Evolutionary conservation across 2,888 invertebrate species (phyloP).

Genomic region (Nemotelus pantherinus): DNA sequence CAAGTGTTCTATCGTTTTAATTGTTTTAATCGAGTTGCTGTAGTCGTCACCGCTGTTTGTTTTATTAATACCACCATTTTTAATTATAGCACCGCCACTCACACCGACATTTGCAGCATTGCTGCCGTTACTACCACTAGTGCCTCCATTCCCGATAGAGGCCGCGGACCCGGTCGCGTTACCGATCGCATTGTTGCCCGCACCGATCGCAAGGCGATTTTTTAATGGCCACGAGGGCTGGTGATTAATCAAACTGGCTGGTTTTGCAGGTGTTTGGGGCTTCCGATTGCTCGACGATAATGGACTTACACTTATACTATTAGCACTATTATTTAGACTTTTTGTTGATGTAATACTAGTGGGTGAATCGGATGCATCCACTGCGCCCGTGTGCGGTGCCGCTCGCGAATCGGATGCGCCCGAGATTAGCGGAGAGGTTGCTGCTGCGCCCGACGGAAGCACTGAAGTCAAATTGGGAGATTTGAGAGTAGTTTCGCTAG

Average conservation of each 20-base stretch:
- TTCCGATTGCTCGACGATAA: constrained; percentile 48
- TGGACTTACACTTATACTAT: constrained; percentile 44
- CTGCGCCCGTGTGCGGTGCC: constrained; percentile 33
- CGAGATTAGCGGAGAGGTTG: constrained; percentile 28
- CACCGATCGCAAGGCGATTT: constrained; percentile 59
- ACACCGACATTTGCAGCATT: background rate
- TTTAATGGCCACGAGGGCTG: constrained; percentile 71
- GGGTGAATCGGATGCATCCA: constrained; percentile 43
- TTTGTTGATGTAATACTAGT: constrained; percentile 38
- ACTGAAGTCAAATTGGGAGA: constrained; percentile 48
- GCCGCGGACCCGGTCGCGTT: constrained; percentile 13
- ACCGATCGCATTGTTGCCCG: constrained; percentile 45
- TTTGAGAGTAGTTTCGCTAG: constrained; percentile 46
- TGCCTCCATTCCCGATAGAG: constrained; percentile 33
- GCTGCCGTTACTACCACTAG: constrained; percentile 7
- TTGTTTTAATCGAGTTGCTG: constrained; percentile 39
- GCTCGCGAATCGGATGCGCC: constrained; percentile 52
- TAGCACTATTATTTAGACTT: constrained; percentile 41
- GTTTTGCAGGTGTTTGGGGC: constrained; percentile 56
- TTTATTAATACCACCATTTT: constrained; percentile 46
- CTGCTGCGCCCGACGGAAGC: constrained; percentile 30
- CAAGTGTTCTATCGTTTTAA: constrained; percentile 43
- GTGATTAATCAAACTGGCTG: constrained; percentile 57
- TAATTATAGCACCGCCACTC: constrained; percentile 42
- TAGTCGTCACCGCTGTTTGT: constrained; percentile 30